These are phyloP conservation scores for Heliopora coerulea DNA, from an alignment of 92 coral and sea anemone species.

Conservation along the genomic window DNA sequence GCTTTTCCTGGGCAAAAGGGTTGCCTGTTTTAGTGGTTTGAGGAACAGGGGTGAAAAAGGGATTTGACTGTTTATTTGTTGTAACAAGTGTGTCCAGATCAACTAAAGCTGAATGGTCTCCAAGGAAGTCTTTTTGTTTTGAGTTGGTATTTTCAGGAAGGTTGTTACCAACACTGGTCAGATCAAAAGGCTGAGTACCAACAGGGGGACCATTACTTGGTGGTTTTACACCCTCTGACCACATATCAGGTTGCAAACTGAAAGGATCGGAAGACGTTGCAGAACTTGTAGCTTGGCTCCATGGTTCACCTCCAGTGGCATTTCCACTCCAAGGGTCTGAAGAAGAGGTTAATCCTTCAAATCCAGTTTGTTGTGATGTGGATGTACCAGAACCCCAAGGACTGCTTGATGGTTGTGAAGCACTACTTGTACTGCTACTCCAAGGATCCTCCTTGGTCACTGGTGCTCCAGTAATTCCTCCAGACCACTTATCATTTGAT, in stretches of 20 bases:
- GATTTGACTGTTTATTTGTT: conserved; percentile 73
- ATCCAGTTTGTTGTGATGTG: conserved; percentile 37
- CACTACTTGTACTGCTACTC: conserved; percentile 38
- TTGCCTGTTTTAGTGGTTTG: conserved; percentile 69
- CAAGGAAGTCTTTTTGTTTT: conserved; percentile 56
- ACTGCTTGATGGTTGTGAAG: conserved; percentile 51
- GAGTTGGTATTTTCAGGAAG: conserved; percentile 41
- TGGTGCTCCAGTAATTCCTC: conserved; percentile 39
- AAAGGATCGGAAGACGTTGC: conserved; percentile 33
- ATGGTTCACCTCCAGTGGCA: conserved; percentile 56
- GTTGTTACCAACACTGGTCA: conserved; percentile 36
- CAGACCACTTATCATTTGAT: not conserved
- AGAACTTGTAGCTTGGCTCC: conserved; percentile 53
- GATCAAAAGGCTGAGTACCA: conserved; percentile 41
- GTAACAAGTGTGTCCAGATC: conserved; percentile 74
- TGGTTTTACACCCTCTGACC: conserved; percentile 22
- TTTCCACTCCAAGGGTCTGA: conserved; percentile 72
- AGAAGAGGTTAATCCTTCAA: conserved; percentile 30
- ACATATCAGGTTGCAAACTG: conserved; percentile 3
- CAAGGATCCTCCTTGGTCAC: conserved; percentile 66
- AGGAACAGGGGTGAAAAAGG: conserved; percentile 70
- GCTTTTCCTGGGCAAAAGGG: conserved; percentile 91
- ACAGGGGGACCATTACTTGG: conserved; percentile 11
- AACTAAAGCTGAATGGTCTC: conserved; percentile 73
- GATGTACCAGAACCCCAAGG: conserved; percentile 67